Evolutionary conservation across 2,113 vertebrate species (phyloP).

Genomic region (Tyto alba): DNA sequence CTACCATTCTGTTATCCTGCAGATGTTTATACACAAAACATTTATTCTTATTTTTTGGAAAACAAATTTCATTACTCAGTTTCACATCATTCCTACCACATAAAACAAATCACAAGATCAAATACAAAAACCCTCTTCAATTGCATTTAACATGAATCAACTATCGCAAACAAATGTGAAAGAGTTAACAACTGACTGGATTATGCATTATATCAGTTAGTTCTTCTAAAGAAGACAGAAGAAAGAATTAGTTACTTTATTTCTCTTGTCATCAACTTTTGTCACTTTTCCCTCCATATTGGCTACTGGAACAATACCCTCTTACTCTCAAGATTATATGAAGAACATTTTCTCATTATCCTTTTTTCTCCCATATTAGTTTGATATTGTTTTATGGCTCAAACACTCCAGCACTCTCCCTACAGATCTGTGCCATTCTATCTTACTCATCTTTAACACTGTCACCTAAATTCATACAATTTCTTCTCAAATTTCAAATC

Average conservation of each 20-base stretch:
- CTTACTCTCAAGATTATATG: background rate
- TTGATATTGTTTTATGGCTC: background rate
- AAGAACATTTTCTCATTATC: background rate
- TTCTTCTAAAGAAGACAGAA: background rate
- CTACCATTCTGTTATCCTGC: background rate
- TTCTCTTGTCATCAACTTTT: background rate
- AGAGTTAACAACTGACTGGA: background rate
- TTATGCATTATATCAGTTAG: background rate
- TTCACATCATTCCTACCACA: background rate
- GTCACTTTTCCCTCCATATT: background rate
- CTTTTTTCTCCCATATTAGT: background rate
- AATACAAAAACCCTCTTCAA: background rate
- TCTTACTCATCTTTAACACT: background rate
- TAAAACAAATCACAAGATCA: background rate
- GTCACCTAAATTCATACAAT: background rate
- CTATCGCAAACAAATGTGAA: background rate
- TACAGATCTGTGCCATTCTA: background rate
- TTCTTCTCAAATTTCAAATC: background rate
- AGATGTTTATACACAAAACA: background rate
- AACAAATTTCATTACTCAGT: background rate
- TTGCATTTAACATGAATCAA: background rate
- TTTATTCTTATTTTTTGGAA: background rate
- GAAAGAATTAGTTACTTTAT: background rate
- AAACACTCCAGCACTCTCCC: background rate
- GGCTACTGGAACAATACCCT: background rate